Percentiles rank a stretch among this genome's conserved stretches.
Evolutionary conservation across 2,888 invertebrate species (phyloP).

Genomic region (Ferrisia virgata): DNA sequence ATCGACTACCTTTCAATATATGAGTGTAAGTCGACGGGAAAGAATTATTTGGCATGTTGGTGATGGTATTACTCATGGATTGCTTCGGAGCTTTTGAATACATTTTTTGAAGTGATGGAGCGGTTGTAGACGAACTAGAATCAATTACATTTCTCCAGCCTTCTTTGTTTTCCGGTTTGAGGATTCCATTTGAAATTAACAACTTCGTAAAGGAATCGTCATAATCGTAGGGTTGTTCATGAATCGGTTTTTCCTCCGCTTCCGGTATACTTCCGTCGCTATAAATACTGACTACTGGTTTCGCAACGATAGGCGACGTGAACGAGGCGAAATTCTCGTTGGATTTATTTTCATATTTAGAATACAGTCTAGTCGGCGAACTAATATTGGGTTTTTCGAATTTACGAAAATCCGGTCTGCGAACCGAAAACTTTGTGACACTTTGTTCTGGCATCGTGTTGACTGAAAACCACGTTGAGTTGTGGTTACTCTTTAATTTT

Average conservation of each 20-base stretch:
- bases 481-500: slow-evolving; percentile 21
- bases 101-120: slow-evolving; percentile 25
- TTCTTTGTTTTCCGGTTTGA: slow-evolving; percentile 50
- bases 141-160: not conserved
- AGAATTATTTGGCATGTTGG: slow-evolving; percentile 46
- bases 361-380: slow-evolving; percentile 35
- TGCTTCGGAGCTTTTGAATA: slow-evolving; percentile 48
- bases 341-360: slow-evolving; percentile 12
- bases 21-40: slow-evolving; percentile 46
- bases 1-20: not conserved
- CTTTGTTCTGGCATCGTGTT: not conserved
- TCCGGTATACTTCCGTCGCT: slow-evolving; percentile 27
- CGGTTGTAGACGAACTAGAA: not conserved
- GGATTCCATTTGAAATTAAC: slow-evolving; percentile 34
- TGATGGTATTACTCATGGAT: slow-evolving; percentile 50
- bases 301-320: slow-evolving; percentile 5
- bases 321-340: slow-evolving; percentile 37
- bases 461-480: slow-evolving; percentile 12
- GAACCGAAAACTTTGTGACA: not conserved
- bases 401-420: not conserved
- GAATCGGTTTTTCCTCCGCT: not conserved
- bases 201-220: slow-evolving; percentile 47
- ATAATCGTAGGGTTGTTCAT: slow-evolving; percentile 54
- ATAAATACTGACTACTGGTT: not conserved
- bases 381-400: slow-evolving; percentile 26